Conservation (phyloP, 2,888 invertebrate genomes). For the Cataglyphis rosenhaueri region DNA sequence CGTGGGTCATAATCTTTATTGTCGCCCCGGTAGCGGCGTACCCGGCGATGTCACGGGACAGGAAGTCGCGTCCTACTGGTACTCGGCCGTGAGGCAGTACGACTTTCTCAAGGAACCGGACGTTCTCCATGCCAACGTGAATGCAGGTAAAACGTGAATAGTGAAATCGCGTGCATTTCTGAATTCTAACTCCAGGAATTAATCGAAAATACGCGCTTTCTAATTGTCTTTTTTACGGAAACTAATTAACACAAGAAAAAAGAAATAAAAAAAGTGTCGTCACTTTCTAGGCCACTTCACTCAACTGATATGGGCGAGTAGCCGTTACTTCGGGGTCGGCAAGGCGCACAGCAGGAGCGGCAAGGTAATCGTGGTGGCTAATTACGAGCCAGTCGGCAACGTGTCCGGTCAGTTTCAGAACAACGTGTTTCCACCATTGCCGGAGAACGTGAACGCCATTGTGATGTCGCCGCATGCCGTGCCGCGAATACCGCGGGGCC, state of each 20-base stretch:
- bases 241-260: not conserved
- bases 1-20: conserved; percentile 93
- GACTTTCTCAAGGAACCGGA: conserved; percentile 91
- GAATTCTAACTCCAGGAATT: too few species aligned
- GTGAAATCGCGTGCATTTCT: not conserved
- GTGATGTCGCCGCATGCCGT: conserved; percentile 79
- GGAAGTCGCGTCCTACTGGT: conserved; percentile 94
- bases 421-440: conserved; percentile 92
- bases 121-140: conserved; percentile 91
- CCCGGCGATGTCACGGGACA: conserved; percentile 91
- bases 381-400: conserved; percentile 94
- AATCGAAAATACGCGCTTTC: too few species aligned
- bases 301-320: conserved; percentile 93
- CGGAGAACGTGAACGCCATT: conserved; percentile 87
- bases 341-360: conserved; percentile 92
- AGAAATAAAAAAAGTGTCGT: not conserved
- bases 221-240: not conserved
- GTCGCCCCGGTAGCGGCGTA: conserved; percentile 89
- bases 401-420: conserved; percentile 90
- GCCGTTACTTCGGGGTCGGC: conserved; percentile 92
- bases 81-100: conserved; percentile 92
- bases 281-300: conserved; percentile 91
- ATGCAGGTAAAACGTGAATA: conserved; percentile 88
- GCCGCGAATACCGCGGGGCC: conserved; percentile 12
- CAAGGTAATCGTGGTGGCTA: conserved; percentile 93